Conservation (phyloP, 2,797 vertebrate genomes). For the Bufotes viridis region DNA sequence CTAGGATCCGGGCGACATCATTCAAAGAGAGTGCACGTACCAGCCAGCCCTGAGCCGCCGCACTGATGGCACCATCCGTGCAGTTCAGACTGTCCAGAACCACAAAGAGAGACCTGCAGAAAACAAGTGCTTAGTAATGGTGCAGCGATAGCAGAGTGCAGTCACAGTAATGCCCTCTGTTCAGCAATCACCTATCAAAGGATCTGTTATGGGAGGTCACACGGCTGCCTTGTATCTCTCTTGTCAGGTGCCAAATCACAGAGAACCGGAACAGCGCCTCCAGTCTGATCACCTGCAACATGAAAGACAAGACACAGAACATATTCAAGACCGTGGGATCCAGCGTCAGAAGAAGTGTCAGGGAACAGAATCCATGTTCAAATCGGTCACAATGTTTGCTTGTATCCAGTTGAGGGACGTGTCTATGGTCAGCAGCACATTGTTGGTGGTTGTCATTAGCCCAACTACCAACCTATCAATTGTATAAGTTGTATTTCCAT, state of each 20-base stretch:
- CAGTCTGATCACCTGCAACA: conserved; percentile 80
- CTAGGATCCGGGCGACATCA: conserved; percentile 91
- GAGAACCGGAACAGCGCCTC: conserved; percentile 95
- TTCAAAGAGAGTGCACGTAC: conserved; percentile 88
- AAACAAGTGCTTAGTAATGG: conserved; percentile 12
- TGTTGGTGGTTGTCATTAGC: too few species aligned
- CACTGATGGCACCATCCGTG: conserved; percentile 86
- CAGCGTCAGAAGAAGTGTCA: background rate
- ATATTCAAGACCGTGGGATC: background rate
- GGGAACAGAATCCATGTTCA: background rate
- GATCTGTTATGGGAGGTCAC: conserved; percentile 89
- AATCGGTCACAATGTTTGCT: background rate
- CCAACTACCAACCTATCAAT: too few species aligned
- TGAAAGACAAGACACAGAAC: background rate
- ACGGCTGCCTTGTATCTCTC: conserved; percentile 90
- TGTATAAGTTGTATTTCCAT: too few species aligned
- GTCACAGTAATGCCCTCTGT: background rate
- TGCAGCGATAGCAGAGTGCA: background rate
- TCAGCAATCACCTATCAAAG: conserved; percentile 86
- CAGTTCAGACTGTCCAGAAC: conserved; percentile 92
- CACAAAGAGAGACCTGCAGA: conserved; percentile 89
- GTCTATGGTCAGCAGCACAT: too few species aligned
- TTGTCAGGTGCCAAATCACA: conserved; percentile 95
- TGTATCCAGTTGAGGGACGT: too few species aligned
- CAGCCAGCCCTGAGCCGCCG: conserved; percentile 93